Conservation (phyloP, 2,888 invertebrate genomes). For the Polymixis lichenea region DNA sequence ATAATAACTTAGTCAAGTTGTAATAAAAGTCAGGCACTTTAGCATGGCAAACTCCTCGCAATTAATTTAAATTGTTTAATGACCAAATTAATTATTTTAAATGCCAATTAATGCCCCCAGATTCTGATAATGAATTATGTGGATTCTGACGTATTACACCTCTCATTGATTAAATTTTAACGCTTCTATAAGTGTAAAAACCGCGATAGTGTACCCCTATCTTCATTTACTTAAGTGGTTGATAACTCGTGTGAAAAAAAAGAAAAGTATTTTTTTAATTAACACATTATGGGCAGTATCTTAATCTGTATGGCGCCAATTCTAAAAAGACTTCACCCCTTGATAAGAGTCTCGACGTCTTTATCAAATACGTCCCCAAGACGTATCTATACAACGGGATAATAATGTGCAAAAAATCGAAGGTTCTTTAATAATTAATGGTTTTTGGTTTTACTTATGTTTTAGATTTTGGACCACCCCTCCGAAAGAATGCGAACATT, state of each 20-base stretch:
- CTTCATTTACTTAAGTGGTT: conserved; percentile 85
- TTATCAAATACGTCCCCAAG: conserved; percentile 84
- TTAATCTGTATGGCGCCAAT: conserved; percentile 90
- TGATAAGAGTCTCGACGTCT: conserved; percentile 85
- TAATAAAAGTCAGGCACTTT: conserved; percentile 54
- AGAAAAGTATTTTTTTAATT: conserved; percentile 87
- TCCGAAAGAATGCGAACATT: conserved; percentile 40
- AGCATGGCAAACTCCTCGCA: conserved; percentile 45
- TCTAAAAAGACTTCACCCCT: conserved; percentile 85
- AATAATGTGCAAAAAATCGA: conserved; percentile 85
- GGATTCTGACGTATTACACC: conserved; percentile 66
- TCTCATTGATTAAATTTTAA: conserved; percentile 79
- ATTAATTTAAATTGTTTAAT: conserved; percentile 59
- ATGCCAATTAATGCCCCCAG: conserved; percentile 62
- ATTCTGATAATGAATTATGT: conserved; percentile 65
- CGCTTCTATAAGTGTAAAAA: conserved; percentile 84
- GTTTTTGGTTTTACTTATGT: conserved; percentile 72
- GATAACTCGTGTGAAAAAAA: conserved; percentile 82
- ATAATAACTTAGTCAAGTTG: conserved; percentile 53
- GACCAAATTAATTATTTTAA: conserved; percentile 62
- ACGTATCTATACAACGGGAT: conserved; percentile 79
- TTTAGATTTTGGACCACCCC: conserved; percentile 81
- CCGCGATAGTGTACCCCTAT: conserved; percentile 81
- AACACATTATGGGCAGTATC: conserved; percentile 88
- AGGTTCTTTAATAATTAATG: conserved; percentile 78